Evolutionary conservation across 2,888 invertebrate species (phyloP), one percentile per base, ranked within the genome.

Genomic region (Patella depressa): DNA sequence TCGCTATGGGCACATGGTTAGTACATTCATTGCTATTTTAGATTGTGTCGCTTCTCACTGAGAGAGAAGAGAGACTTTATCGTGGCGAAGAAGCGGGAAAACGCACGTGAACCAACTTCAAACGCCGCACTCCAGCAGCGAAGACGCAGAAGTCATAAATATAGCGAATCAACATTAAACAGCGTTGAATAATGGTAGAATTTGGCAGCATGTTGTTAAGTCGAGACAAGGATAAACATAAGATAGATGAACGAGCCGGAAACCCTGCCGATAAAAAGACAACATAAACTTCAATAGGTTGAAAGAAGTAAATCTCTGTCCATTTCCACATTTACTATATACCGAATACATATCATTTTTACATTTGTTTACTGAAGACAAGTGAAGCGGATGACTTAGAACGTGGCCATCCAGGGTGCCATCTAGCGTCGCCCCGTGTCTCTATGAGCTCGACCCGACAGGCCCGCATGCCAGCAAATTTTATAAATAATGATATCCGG

Each of bases 111-210:
- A 65, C 19, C 65, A 65, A 65, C 65, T 65, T 65, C 65, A 19
- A 65, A 65, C 65, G 24, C 24, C 24, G 65, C 65, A 24, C 65
- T 65, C 65, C 65, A 1, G 65, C 14, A 19, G 65, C 24, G 65
- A 65, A 65, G 65, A 65, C 65, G 65, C 65, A 65, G 24, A 65
- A 65, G 65, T 65, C 19, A 65, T 65, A 65, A 65, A 65, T 65
- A 65, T 65, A 24, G 65, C 65, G 19, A 65, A 19, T 45, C 24
- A 65, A 65, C 65, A 65, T 65, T 24, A 65, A 65, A 24, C 65
- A 65, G 65, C 19, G 65, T 65, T 65, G 24, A 65, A 65, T 65
- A 65, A 65, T 65, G 65, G 14, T 19, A 65, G 19, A 14, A 65
- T 24, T 24, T 65, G 65, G 65, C 24, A 19, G 65, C 65, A 65